These are phyloP conservation scores for Mesorhabditis belari DNA, from an alignment of 2,888 invertebrate genomes.

Conservation along the genomic window DNA sequence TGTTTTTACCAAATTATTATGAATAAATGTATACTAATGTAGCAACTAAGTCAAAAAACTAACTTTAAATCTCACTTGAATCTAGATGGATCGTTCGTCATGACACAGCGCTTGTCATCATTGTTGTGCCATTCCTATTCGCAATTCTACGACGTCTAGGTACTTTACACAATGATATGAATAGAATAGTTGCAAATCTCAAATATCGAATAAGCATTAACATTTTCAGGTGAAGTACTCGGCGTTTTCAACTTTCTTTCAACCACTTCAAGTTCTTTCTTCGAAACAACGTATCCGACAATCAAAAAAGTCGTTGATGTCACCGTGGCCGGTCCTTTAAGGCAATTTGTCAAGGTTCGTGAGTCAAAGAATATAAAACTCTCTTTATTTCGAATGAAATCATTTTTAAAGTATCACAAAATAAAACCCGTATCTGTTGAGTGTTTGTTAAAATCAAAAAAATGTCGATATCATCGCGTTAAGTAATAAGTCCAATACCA, in stretches of 20 bases:
- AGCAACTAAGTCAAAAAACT: too few relatives aligned
- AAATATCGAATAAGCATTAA: neutral
- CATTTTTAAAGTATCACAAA: neutral
- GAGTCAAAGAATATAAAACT: too few relatives aligned
- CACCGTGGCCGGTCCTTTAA: conserved; percentile 47
- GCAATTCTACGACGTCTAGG: conserved; percentile 25
- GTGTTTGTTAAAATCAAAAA: neutral
- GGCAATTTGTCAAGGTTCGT: conserved; percentile 47
- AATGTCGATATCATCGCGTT: neutral
- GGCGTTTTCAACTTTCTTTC: conserved; percentile 26
- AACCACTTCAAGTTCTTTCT: conserved; percentile 13
- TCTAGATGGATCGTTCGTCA: conserved; percentile 39
- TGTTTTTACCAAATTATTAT: too few relatives aligned
- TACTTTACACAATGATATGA: conserved; percentile 3
- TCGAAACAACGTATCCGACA: conserved; percentile 18
- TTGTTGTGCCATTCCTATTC: conserved; percentile 38
- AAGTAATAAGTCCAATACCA: conserved; percentile 42
- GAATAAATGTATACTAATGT: too few relatives aligned
- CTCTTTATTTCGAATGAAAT: neutral
- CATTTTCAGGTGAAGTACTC: conserved; percentile 27
- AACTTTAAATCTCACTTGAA: neutral
- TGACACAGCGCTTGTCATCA: conserved; percentile 37
- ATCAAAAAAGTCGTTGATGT: conserved; percentile 40
- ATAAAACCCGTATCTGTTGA: neutral
- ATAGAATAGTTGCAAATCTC: conserved; percentile 3